Evolutionary conservation across 2,113 vertebrate genomes (phyloP).

Genomic region (Propithecus coquereli): DNA sequence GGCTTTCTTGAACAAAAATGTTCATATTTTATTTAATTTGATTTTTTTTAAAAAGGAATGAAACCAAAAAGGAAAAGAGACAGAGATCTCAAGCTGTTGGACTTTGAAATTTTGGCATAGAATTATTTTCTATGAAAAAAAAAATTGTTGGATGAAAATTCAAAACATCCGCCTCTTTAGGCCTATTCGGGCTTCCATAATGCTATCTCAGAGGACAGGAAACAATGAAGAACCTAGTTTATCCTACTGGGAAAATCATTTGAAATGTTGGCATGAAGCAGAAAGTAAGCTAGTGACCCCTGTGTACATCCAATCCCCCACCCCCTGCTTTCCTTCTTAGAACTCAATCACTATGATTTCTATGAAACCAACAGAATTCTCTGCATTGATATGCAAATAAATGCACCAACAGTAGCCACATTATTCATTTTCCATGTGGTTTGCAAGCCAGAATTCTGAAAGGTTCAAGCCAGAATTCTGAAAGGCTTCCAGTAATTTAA

Average conservation of each 20-base stretch:
- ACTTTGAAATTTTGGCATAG: conserved; percentile 65
- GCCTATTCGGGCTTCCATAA: conserved; percentile 21
- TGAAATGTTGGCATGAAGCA: conserved; percentile 48
- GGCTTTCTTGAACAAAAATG: conserved; percentile 53
- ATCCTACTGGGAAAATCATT: conserved; percentile 16
- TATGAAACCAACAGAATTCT: conserved; percentile 37
- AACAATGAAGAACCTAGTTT: conserved; percentile 30
- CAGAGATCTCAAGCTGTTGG: conserved; percentile 69
- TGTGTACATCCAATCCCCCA: not conserved
- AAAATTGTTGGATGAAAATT: conserved; percentile 47
- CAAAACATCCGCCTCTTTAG: conserved; percentile 46
- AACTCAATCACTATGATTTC: conserved; percentile 50
- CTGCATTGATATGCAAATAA: conserved; percentile 54
- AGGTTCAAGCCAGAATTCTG: conserved; percentile 1
- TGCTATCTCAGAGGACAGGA: not conserved
- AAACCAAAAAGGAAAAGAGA: conserved; percentile 60
- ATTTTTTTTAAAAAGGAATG: not conserved
- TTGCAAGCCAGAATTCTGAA: conserved; percentile 53
- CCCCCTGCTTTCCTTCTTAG: not conserved
- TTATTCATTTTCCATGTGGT: conserved; percentile 53
- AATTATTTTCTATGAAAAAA: conserved; percentile 46
- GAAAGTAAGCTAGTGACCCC: conserved; percentile 42
- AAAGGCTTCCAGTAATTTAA: conserved; percentile 45
- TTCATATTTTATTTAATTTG: conserved; percentile 61
- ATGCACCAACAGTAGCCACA: not conserved